These are phyloP conservation scores for Marisa cornuarietis DNA, from an alignment of 1,140 invertebrate species.

Conservation along the genomic window DNA sequence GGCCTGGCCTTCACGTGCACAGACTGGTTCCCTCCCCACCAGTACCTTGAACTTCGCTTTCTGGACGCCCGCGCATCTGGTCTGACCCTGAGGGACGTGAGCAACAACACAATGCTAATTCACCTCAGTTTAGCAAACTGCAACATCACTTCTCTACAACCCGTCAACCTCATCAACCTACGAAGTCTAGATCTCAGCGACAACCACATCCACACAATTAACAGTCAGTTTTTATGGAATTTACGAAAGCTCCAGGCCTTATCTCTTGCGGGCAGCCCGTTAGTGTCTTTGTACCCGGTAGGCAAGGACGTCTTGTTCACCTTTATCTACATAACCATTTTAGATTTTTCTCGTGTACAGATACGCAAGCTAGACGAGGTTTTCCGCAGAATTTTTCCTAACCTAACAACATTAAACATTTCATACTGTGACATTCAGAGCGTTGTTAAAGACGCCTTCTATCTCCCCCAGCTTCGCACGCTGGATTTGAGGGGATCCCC, in stretches of 20 bases:
- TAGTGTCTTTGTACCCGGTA: not conserved
- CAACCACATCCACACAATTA: not conserved
- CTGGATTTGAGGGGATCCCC: slow-evolving; percentile 19
- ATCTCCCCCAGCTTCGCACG: not conserved
- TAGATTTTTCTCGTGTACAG: not conserved
- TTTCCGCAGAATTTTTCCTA: not conserved
- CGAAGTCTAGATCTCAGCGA: not conserved
- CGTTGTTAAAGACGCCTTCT: slow-evolving; percentile 6
- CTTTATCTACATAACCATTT: not conserved
- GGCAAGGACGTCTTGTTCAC: not conserved
- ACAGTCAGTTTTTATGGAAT: not conserved
- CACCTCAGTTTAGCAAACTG: slow-evolving; percentile 10
- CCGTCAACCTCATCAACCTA: not conserved
- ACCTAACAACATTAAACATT: slow-evolving; percentile 14
- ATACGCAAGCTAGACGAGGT: not conserved
- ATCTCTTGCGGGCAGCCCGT: not conserved
- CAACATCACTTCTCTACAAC: not conserved
- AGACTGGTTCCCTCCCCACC: not conserved
- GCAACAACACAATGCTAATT: not conserved
- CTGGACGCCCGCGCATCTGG: not conserved
- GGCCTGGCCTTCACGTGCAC: slow-evolving; percentile 8
- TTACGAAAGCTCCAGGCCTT: not conserved
- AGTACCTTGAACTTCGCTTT: not conserved
- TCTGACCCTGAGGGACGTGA: not conserved
- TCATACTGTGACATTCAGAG: not conserved